These are phyloP conservation scores for Tricholauxania praeusta DNA, from an alignment of 2,888 invertebrate genomes.

Conservation along the genomic window DNA sequence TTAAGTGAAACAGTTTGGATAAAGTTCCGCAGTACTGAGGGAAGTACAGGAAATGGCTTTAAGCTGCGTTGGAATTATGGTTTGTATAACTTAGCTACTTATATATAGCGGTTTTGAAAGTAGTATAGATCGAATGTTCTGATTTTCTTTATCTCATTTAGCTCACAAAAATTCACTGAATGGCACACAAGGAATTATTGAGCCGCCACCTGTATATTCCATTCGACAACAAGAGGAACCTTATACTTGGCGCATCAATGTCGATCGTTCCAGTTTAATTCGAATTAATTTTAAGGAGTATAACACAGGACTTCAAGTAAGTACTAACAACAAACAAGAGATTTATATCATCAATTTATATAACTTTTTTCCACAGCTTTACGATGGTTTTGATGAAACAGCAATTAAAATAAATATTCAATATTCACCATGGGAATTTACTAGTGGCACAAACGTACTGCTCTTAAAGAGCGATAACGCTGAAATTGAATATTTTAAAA, in stretches of 20 bases:
- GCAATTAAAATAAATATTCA: constrained; percentile 67
- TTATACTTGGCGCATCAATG: constrained; percentile 62
- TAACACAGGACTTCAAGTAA: constrained; percentile 57
- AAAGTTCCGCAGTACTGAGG: constrained; percentile 78
- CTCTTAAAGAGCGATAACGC: constrained; percentile 68
- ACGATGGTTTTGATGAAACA: constrained; percentile 80
- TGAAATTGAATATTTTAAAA: constrained; percentile 54
- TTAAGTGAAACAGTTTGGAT: constrained; percentile 76
- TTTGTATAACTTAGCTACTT: constrained; percentile 60
- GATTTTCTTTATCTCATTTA: constrained; percentile 33
- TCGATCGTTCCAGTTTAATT: constrained; percentile 50
- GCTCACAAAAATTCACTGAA: constrained; percentile 60
- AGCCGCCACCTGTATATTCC: constrained; percentile 56
- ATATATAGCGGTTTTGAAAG: no score
- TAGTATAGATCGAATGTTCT: no score
- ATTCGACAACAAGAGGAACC: constrained; percentile 49
- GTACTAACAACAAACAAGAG: constrained; percentile 5
- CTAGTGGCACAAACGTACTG: constrained; percentile 75
- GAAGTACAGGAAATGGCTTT: constrained; percentile 76
- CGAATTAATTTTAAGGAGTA: constrained; percentile 57
- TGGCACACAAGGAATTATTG: constrained; percentile 54
- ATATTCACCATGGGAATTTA: constrained; percentile 63
- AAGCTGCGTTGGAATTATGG: constrained; percentile 77
- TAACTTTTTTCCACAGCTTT: constrained; percentile 70
- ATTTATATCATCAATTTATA: no score